Evolutionary conservation across 2,888 invertebrate genomes (phyloP).

Genomic region (Leistus spinibarbis): DNA sequence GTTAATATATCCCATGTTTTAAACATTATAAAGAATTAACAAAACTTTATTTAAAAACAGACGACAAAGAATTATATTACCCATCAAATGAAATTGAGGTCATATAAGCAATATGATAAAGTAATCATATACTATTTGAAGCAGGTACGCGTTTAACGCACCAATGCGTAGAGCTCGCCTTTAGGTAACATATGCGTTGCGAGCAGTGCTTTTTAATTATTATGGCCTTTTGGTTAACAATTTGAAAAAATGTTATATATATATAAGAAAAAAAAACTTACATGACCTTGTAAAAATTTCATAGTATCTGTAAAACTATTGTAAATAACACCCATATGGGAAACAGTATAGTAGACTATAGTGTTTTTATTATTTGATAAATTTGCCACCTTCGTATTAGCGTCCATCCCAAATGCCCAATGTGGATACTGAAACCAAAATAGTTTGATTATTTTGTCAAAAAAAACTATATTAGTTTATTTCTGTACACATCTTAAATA

Average conservation of each 20-base stretch:
- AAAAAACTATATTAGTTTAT: neutral
- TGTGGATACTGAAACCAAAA: constrained; percentile 59
- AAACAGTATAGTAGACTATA: constrained; percentile 65
- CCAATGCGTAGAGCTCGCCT: no score
- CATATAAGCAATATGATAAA: no score
- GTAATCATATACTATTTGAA: no score
- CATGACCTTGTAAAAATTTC: constrained; percentile 71
- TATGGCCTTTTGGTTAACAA: no score
- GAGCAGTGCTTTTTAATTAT: no score
- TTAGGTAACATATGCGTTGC: no score
- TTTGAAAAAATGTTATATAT: no score
- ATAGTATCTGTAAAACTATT: constrained; percentile 66
- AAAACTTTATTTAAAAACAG: neutral
- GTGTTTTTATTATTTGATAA: constrained; percentile 58
- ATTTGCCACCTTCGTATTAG: constrained; percentile 65
- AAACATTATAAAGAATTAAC: constrained; percentile 17
- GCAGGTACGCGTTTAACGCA: no score
- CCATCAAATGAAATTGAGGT: neutral
- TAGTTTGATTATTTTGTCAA: neutral
- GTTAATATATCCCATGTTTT: neutral
- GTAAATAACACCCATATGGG: constrained; percentile 68
- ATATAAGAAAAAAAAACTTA: no score
- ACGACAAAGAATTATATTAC: neutral
- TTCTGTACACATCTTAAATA: neutral
- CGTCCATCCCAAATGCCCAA: constrained; percentile 70